Evolutionary conservation across 2,888 invertebrate species (phyloP).

Genomic region (Tyria jacobaeae): DNA sequence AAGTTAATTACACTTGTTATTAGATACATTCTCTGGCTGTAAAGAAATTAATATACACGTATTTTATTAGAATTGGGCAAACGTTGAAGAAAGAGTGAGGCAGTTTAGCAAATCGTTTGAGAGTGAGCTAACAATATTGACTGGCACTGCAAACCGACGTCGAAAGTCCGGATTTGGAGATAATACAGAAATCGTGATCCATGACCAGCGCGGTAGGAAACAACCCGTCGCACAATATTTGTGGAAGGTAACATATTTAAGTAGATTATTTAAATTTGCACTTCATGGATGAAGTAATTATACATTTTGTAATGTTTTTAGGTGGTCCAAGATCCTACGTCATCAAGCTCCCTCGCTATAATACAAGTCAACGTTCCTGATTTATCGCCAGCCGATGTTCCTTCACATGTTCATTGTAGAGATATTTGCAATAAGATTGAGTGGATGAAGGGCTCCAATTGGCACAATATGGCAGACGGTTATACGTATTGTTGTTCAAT

Average conservation of each 20-base stretch:
- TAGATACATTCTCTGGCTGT: neutral
- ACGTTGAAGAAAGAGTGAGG: constrained; percentile 60
- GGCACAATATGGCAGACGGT: constrained; percentile 56
- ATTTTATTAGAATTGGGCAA: constrained; percentile 64
- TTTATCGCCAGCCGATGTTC: constrained; percentile 41
- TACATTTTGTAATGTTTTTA: constrained; percentile 30
- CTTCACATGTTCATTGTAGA: constrained; percentile 51
- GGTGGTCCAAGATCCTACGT: constrained; percentile 61
- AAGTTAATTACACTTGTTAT: no score
- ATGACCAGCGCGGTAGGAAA: constrained; percentile 28
- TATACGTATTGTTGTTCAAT: constrained; percentile 66
- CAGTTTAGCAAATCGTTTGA: constrained; percentile 42
- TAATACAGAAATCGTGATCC: constrained; percentile 22
- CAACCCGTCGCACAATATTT: constrained; percentile 57
- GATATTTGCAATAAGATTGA: constrained; percentile 59
- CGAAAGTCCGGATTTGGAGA: constrained; percentile 13
- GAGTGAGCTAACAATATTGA: constrained; percentile 52
- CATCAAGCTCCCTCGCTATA: constrained; percentile 60
- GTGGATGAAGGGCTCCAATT: constrained; percentile 59
- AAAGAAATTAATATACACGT: neutral
- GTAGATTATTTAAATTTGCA: neutral
- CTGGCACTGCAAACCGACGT: constrained; percentile 53
- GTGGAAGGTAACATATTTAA: constrained; percentile 64
- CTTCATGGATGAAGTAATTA: neutral
- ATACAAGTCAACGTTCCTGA: constrained; percentile 69